Evolutionary conservation across 2,888 invertebrate species (phyloP).

Genomic region (Drosophila testacea): DNA sequence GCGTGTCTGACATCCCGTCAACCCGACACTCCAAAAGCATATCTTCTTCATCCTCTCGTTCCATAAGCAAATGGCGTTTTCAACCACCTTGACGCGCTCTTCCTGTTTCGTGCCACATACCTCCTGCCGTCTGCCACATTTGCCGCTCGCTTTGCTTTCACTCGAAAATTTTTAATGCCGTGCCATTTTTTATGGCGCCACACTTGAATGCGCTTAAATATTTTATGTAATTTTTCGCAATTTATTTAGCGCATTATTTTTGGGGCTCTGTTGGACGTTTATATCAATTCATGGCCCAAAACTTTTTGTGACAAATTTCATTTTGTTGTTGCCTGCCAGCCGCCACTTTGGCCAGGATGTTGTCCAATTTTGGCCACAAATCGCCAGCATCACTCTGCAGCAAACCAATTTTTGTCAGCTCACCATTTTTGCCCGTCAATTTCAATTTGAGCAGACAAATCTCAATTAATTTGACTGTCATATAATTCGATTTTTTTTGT

Average conservation of each 20-base stretch:
- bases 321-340: constrained; percentile 8
- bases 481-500: constrained; percentile 69
- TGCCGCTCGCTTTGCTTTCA: constrained; percentile 77
- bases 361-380: constrained; percentile 49
- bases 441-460: constrained; percentile 61
- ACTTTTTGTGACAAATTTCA: constrained; percentile 67
- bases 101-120: constrained; percentile 36
- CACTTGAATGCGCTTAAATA: constrained; percentile 81
- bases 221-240: constrained; percentile 82
- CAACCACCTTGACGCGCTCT: constrained; percentile 61
- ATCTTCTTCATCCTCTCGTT: not conserved
- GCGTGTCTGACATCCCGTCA: constrained; percentile 63
- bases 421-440: constrained; percentile 64
- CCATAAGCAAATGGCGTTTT: constrained; percentile 50
- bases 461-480: constrained; percentile 67
- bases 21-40: constrained; percentile 37
- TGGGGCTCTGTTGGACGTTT: constrained; percentile 57
- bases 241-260: constrained; percentile 80
- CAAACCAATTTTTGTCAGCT: constrained; percentile 44
- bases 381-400: constrained; percentile 10
- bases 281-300: constrained; percentile 69
- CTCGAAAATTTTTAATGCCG: constrained; percentile 75
- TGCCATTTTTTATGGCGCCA: constrained; percentile 77
- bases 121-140: constrained; percentile 38
- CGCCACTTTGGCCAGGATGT: constrained; percentile 12